Evolutionary conservation across 2,888 invertebrate species (phyloP).

Genomic region (Poecilobothrus nobilitatus): DNA sequence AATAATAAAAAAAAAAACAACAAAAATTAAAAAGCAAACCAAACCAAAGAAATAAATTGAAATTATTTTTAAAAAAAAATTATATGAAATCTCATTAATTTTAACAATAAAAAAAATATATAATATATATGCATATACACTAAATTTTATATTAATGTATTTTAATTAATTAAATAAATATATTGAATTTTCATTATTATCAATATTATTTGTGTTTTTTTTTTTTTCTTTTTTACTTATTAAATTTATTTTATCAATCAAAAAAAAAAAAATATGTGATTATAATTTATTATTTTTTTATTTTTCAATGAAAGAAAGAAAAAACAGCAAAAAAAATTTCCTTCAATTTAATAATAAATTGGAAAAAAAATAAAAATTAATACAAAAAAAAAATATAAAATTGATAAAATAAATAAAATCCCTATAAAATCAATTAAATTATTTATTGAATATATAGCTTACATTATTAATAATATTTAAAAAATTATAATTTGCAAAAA

Average conservation of each 20-base stretch:
- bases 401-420: constrained; percentile 7
- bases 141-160: too few species aligned
- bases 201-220: constrained; percentile 8
- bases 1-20: too few species aligned
- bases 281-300: constrained; percentile 21
- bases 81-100: background rate
- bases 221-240: too few species aligned
- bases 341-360: constrained; percentile 24
- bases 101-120: background rate
- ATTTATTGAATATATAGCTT: constrained; percentile 3
- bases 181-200: too few species aligned
- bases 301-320: constrained; percentile 20
- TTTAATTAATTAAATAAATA: too few species aligned
- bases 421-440: constrained; percentile 13
- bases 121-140: too few species aligned
- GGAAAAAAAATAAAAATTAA: constrained; percentile 4
- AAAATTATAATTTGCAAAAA: constrained; percentile 20
- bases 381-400: background rate
- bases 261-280: background rate
- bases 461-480: constrained; percentile 11
- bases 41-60: too few species aligned
- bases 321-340: constrained; percentile 19
- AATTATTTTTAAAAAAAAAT: background rate
- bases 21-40: too few species aligned
- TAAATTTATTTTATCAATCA: too few species aligned